Conservation (phyloP, 1,140 invertebrate species). For the Drosophila busckii region DNA sequence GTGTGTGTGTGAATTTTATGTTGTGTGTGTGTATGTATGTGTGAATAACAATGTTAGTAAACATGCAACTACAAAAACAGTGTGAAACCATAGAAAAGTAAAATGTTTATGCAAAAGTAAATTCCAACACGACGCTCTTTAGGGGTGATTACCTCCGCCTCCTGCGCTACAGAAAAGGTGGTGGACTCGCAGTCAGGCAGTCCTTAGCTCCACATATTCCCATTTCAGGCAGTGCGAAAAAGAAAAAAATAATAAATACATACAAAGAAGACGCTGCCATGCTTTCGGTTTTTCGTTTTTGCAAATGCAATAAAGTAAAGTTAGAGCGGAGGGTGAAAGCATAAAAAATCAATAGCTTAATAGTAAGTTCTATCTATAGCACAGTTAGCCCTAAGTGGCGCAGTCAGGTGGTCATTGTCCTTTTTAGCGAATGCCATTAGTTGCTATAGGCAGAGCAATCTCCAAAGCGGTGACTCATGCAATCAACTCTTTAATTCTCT, state of each 20-base stretch:
- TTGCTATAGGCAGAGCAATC: not conserved
- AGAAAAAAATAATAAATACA: constrained; percentile 28
- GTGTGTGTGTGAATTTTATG: constrained; percentile 2
- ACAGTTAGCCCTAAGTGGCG: constrained; percentile 22
- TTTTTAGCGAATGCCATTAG: constrained; percentile 14
- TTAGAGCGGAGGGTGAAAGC: constrained; percentile 2
- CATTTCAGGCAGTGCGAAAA: constrained; percentile 35
- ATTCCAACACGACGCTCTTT: constrained; percentile 57
- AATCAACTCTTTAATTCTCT: too few relatives aligned
- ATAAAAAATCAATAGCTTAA: constrained; percentile 71
- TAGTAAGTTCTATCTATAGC: constrained; percentile 35
- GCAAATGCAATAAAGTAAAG: constrained; percentile 55
- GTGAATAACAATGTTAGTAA: constrained; percentile 1
- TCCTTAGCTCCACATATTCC: constrained; percentile 24
- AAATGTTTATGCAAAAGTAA: constrained; percentile 69
- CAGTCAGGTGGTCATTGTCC: constrained; percentile 67
- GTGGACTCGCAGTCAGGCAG: constrained; percentile 26
- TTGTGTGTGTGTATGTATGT: constrained; percentile 13
- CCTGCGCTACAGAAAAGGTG: constrained; percentile 36
- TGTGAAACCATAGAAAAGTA: constrained; percentile 65
- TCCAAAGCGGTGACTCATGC: constrained; percentile 36
- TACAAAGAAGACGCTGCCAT: constrained; percentile 11
- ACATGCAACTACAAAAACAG: constrained; percentile 23
- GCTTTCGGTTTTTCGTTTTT: constrained; percentile 21
- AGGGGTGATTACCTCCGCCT: constrained; percentile 33